Evolutionary conservation across 2,888 invertebrate species (phyloP).

Genomic region (Meiosimyza platycephala): DNA sequence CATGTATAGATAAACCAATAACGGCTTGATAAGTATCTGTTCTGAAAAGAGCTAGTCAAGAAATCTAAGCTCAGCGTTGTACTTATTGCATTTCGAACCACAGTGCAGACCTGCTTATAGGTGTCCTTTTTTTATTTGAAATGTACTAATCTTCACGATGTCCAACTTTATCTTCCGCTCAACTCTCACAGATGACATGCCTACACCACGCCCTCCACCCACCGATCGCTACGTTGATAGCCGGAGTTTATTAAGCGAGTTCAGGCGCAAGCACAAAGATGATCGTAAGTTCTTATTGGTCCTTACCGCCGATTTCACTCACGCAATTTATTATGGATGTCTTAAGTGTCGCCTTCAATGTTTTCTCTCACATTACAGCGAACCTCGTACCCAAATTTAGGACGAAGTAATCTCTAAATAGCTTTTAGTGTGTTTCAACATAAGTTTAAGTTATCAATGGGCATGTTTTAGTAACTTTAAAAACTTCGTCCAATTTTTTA

Average conservation of each 20-base stretch:
- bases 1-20: slow-evolving; percentile 38
- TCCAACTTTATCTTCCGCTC: slow-evolving; percentile 8
- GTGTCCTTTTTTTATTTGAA: slow-evolving; percentile 23
- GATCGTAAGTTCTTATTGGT: slow-evolving; percentile 71
- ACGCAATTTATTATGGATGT: slow-evolving; percentile 3
- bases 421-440: slow-evolving; percentile 26
- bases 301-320: slow-evolving; percentile 12
- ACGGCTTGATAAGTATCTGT: slow-evolving; percentile 66
- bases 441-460: slow-evolving; percentile 32
- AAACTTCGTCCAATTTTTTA: slow-evolving; percentile 25
- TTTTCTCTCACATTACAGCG: slow-evolving; percentile 46
- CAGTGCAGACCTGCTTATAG: slow-evolving; percentile 43
- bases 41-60: slow-evolving; percentile 50
- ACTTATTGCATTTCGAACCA: slow-evolving; percentile 60
- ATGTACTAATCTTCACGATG: slow-evolving; percentile 9
- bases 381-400: not conserved
- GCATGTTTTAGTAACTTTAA: slow-evolving; percentile 50
- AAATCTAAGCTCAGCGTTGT: slow-evolving; percentile 49
- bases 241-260: slow-evolving; percentile 66
- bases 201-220: slow-evolving; percentile 63
- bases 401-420: slow-evolving; percentile 17
- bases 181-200: slow-evolving; percentile 60
- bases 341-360: slow-evolving; percentile 57
- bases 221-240: slow-evolving; percentile 63
- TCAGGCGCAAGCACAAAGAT: slow-evolving; percentile 75